Percentiles rank a stretch among this genome's conserved stretches.
These are phyloP conservation scores for Tetanocera ferruginea DNA, from an alignment of 2,888 invertebrate genomes.

Conservation along the genomic window DNA sequence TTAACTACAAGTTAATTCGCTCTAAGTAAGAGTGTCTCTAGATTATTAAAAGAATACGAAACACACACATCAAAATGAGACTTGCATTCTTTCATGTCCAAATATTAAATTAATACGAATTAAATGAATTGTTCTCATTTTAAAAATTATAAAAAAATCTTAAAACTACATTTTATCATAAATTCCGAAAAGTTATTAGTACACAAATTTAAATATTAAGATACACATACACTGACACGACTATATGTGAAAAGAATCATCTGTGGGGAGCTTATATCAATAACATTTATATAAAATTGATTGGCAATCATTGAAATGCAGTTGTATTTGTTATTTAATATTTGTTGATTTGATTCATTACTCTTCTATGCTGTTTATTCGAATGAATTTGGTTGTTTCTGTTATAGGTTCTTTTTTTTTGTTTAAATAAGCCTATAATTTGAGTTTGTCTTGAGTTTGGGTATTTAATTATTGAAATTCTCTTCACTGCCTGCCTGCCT, in stretches of 20 bases:
- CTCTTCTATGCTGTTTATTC: slow-evolving; percentile 2
- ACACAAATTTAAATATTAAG: slow-evolving; percentile 18
- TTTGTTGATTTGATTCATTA: slow-evolving; percentile 16
- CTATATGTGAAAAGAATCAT: neutral
- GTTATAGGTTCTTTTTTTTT: neutral
- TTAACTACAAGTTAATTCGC: slow-evolving; percentile 4
- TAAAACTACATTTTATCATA: slow-evolving; percentile 25
- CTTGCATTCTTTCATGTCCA: slow-evolving; percentile 2
- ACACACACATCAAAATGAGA: slow-evolving; percentile 14
- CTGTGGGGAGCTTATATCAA: neutral
- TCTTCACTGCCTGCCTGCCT: slow-evolving; percentile 53
- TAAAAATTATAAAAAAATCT: slow-evolving; percentile 14
- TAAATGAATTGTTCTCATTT: slow-evolving; percentile 17
- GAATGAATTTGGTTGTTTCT: neutral
- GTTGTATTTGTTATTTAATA: neutral
- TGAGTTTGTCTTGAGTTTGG: slow-evolving; percentile 1
- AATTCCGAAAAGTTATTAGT: slow-evolving; percentile 15
- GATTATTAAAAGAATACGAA: neutral
- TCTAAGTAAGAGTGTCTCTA: neutral
- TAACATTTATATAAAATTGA: slow-evolving; percentile 1
- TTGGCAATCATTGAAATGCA: neutral
- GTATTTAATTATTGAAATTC: slow-evolving; percentile 20
- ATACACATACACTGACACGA: slow-evolving; percentile 12
- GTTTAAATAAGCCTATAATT: slow-evolving; percentile 4
- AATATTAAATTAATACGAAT: slow-evolving; percentile 11